These are phyloP conservation scores for Drosophila macrospina DNA, from an alignment of 2,888 invertebrate genomes.

Conservation along the genomic window DNA sequence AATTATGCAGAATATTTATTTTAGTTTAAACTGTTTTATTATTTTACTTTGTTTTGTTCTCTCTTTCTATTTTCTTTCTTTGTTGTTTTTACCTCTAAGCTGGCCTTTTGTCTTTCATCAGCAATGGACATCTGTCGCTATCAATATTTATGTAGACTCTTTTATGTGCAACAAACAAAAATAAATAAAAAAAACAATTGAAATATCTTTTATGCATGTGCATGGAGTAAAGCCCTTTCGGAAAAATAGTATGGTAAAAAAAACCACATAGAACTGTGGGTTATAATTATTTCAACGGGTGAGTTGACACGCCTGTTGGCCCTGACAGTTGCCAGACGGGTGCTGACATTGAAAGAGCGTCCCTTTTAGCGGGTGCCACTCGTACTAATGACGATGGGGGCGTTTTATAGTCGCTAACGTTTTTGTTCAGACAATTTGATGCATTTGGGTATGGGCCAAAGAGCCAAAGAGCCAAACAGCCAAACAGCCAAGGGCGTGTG, in stretches of 20 bases:
- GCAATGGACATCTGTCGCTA: slow-evolving; percentile 65
- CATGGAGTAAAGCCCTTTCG: slow-evolving; percentile 23
- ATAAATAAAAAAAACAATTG: slow-evolving; percentile 20
- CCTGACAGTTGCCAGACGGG: slow-evolving; percentile 49
- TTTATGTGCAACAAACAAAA: slow-evolving; percentile 50
- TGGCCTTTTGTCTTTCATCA: slow-evolving; percentile 52
- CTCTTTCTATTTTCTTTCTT: too few species aligned
- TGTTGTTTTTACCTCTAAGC: slow-evolving; percentile 54
- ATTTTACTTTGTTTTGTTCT: slow-evolving; percentile 8
- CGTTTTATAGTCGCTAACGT: slow-evolving; percentile 59
- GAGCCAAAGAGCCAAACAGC: slow-evolving; percentile 27
- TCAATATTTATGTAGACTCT: slow-evolving; percentile 60
- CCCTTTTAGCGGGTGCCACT: slow-evolving; percentile 25
- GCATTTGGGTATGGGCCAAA: slow-evolving; percentile 57
- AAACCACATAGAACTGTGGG: slow-evolving; percentile 23
- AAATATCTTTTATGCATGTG: slow-evolving; percentile 60
- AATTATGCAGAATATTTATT: slow-evolving; percentile 59
- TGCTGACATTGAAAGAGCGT: slow-evolving; percentile 64
- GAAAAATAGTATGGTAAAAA: slow-evolving; percentile 13
- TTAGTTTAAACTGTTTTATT: slow-evolving; percentile 15
- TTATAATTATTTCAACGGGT: slow-evolving; percentile 64
- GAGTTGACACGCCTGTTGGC: slow-evolving; percentile 58
- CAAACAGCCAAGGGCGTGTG: slow-evolving; percentile 61
- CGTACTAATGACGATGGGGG: slow-evolving; percentile 32
- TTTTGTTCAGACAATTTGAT: slow-evolving; percentile 71